phyloP scores from a whole-genome alignment of 1,140 invertebrate species.

The Diploscapter pachys region DNA sequence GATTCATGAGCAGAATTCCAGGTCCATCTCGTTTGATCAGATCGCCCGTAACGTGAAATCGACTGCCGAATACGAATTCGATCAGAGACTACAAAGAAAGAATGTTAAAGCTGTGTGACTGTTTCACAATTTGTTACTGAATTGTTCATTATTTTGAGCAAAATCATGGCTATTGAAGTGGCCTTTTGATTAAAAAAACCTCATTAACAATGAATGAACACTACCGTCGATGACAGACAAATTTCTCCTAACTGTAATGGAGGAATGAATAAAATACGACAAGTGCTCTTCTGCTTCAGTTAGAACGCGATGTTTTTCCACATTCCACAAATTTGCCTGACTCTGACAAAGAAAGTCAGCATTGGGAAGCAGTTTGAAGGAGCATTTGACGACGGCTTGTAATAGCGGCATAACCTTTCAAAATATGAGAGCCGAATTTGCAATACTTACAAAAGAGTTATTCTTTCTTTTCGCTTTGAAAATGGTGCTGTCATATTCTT shows the following conservation, averaged over 20 bases:
- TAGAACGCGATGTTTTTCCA: too few relatives aligned
- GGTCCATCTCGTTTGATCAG: slow-evolving; percentile 70
- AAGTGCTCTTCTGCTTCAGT: neutral
- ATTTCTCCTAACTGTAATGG: neutral
- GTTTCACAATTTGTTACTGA: neutral
- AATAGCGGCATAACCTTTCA: too few relatives aligned
- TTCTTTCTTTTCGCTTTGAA: slow-evolving; percentile 1
- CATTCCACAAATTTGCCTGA: too few relatives aligned
- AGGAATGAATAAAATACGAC: neutral
- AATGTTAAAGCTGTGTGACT: neutral
- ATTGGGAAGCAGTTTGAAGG: too few relatives aligned
- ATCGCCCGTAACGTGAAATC: slow-evolving; percentile 74
- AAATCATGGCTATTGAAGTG: too few relatives aligned
- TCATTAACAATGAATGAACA: slow-evolving; percentile 12
- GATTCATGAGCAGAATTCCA: slow-evolving; percentile 78
- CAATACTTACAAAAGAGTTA: too few relatives aligned
- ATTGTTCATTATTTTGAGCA: too few relatives aligned
- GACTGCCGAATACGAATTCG: slow-evolving; percentile 64
- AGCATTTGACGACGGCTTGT: too few relatives aligned
- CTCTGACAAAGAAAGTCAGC: too few relatives aligned
- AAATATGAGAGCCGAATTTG: too few relatives aligned
- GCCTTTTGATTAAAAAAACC: neutral
- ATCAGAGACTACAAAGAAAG: slow-evolving; percentile 38
- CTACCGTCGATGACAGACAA: too few relatives aligned
- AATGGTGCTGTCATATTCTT: too few relatives aligned